Conservation (phyloP, 2,797 vertebrate genomes). For the Denticeps clupeoides region DNA sequence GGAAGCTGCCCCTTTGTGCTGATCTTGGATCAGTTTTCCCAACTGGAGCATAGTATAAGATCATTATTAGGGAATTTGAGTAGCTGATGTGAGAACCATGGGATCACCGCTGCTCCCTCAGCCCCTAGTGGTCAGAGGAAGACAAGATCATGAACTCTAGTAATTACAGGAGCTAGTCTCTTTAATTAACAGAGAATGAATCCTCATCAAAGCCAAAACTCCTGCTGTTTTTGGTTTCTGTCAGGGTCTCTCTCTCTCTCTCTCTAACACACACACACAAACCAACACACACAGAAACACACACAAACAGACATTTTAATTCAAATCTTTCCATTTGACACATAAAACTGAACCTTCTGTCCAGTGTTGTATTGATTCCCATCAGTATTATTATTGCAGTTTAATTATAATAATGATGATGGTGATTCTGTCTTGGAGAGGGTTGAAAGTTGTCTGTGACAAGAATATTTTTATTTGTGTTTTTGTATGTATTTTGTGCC, state of each 20-base stretch:
- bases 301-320: slow-evolving; percentile 44
- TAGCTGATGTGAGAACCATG: no score
- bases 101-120: slow-evolving; percentile 11
- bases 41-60: no score
- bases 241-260: slow-evolving; percentile 44
- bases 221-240: no score
- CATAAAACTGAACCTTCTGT: slow-evolving; percentile 41
- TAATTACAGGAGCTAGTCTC: slow-evolving; percentile 50
- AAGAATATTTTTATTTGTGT: background rate
- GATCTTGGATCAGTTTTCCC: no score
- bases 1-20: no score
- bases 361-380: slow-evolving; percentile 21
- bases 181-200: slow-evolving; percentile 51
- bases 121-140: slow-evolving; percentile 31
- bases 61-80: no score
- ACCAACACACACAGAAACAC: slow-evolving; percentile 34
- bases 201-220: background rate
- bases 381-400: slow-evolving; percentile 52
- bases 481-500: no score
- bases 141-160: slow-evolving; percentile 51
- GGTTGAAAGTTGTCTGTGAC: background rate
- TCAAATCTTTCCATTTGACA: slow-evolving; percentile 26
- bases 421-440: background rate
- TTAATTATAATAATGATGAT: slow-evolving; percentile 40
- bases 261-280: slow-evolving; percentile 1